These are phyloP conservation scores for Eristalinus aeneus DNA, from an alignment of 2,888 invertebrate genomes.

Conservation along the genomic window DNA sequence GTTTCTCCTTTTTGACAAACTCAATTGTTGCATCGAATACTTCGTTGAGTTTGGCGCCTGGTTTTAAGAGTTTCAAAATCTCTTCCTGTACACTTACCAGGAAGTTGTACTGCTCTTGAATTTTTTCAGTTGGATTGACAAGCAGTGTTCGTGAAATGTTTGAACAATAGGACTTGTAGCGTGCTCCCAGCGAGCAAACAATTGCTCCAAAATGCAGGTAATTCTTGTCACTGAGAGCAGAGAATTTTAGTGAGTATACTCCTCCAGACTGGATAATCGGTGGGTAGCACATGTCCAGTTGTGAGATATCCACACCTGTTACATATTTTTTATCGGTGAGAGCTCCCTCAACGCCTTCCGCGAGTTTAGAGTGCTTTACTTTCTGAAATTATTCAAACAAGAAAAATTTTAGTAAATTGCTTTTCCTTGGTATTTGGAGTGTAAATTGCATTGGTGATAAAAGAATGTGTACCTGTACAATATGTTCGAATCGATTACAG, in stretches of 20 bases:
- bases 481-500: no score
- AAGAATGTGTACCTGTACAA: no score
- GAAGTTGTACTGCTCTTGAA: slow-evolving; percentile 95
- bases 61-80: slow-evolving; percentile 90
- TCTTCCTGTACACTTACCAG: slow-evolving; percentile 94
- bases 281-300: slow-evolving; percentile 98
- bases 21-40: slow-evolving; percentile 92
- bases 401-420: background rate
- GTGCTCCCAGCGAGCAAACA: slow-evolving; percentile 95
- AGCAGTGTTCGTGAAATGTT: slow-evolving; percentile 97
- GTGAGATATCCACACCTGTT: slow-evolving; percentile 91
- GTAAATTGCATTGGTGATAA: background rate
- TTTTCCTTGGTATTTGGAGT: background rate
- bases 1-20: slow-evolving; percentile 92
- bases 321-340: slow-evolving; percentile 98
- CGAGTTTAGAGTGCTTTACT: slow-evolving; percentile 96
- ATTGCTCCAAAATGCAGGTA: slow-evolving; percentile 97
- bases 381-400: slow-evolving; percentile 84
- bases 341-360: slow-evolving; percentile 96
- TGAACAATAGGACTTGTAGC: slow-evolving; percentile 99
- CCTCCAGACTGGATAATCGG: slow-evolving; percentile 99
- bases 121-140: slow-evolving; percentile 92
- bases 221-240: slow-evolving; percentile 96
- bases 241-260: slow-evolving; percentile 98
- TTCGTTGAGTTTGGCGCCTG: slow-evolving; percentile 91